phyloP scores from a whole-genome alignment of 92 coral and sea anemone genomes.

The Parazoanthus swiftii region DNA sequence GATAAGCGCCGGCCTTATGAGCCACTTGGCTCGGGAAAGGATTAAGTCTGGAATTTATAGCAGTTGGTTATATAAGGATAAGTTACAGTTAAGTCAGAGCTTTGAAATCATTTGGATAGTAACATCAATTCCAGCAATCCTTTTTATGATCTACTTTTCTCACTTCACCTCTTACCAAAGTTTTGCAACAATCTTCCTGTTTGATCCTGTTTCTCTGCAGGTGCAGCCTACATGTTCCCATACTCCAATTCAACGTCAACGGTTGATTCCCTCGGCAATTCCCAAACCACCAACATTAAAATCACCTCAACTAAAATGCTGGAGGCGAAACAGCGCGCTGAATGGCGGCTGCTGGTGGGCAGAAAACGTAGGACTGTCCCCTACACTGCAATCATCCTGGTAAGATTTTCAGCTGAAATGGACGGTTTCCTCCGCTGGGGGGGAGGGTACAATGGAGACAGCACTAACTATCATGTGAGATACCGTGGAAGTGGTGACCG shows the following conservation, averaged over 20 bases:
- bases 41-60: too few species aligned
- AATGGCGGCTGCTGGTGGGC: background rate
- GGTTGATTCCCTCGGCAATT: background rate
- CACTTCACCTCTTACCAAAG: too few species aligned
- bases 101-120: too few species aligned
- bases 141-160: too few species aligned
- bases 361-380: conserved; percentile 22
- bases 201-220: background rate
- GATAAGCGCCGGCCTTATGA: too few species aligned
- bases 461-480: background rate
- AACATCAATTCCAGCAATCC: too few species aligned
- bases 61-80: too few species aligned
- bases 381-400: conserved; percentile 12
- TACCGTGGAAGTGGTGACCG: conserved; percentile 56
- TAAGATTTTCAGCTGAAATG: conserved; percentile 7
- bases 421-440: conserved; percentile 38
- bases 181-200: too few species aligned
- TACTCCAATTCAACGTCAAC: conserved; percentile 8
- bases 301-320: background rate
- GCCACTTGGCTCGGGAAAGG: too few species aligned
- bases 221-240: conserved; percentile 1
- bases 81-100: too few species aligned
- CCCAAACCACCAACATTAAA: background rate
- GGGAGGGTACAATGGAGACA: conserved; percentile 33
- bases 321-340: background rate